Evolutionary conservation across 2,888 invertebrate genomes (phyloP), one percentile per base, ranked within the genome.

Genomic region (Stictocephala bisonia): DNA sequence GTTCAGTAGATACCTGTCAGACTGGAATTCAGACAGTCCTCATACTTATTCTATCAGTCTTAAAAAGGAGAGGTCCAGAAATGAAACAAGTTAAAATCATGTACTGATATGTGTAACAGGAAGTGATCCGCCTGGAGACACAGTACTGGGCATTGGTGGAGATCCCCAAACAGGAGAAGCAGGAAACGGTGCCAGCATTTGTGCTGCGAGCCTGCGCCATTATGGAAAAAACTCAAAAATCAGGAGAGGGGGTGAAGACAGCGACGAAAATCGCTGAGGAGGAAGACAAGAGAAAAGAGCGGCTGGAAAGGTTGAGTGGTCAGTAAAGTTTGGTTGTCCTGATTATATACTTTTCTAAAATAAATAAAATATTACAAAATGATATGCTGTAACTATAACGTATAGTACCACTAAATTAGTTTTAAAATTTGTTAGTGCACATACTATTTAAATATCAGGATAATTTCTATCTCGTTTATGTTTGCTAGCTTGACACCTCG

Each of bases 91-190:
- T n/a, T n/a, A n/a, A n/a, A n/a, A n/a, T n/a, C n/a, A 58, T 58
- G 24, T 22, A 35, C 15, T 11, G 13, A 15, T 27, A 13, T 41
- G 22, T 9, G 9, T 69, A 84, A 53, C 85, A 95, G 95, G 95
- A 96, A 80, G 95, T 96, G 50, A 94, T 95, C 78, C 91, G 94
- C 78, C 86, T 96, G 81, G 96, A 96, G 86, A 94, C 95, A 6
- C 94, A 96, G 83, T 96, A 96, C 85, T 96, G 96, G 96, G 93
- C 95, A 6, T 85, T 97, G 80, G 93, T 97, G 74, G 96, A 96
- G 84, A 94, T 97, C 74, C 96, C 96, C 40, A 91, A 93, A 76
- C 96, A 97, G 83, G 96, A 96, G 83, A 95, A 96, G 83, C 95
- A 95, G 80, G 96, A 97, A 85, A 95, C 96, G 1, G 95, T 96